Evolutionary conservation across 2,888 invertebrate species (phyloP).

Genomic region (Liodrosophila aerea): DNA sequence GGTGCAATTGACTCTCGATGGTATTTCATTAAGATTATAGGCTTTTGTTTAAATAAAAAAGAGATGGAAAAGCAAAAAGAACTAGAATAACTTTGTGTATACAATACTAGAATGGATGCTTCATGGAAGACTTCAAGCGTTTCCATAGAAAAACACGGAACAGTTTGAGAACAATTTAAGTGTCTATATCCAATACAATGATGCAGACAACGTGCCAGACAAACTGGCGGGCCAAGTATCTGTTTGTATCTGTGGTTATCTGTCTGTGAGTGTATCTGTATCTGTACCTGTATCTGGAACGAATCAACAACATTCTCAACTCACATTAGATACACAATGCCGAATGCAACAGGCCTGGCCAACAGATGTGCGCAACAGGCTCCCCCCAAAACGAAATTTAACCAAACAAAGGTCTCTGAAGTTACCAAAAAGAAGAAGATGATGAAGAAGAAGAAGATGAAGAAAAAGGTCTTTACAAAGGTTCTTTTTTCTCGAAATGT

Average conservation of each 20-base stretch:
- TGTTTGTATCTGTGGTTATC: constrained; percentile 32
- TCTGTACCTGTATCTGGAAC: constrained; percentile 50
- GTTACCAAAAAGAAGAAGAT: neutral
- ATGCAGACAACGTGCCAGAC: constrained; percentile 56
- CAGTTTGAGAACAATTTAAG: constrained; percentile 19
- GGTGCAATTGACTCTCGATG: constrained; percentile 31
- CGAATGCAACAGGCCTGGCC: constrained; percentile 53
- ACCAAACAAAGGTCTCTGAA: constrained; percentile 7
- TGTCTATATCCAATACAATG: constrained; percentile 24
- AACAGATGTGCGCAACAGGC: constrained; percentile 70
- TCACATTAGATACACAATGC: constrained; percentile 52
- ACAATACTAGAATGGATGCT: constrained; percentile 41
- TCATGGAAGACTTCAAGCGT: constrained; percentile 52
- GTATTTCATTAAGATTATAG: constrained; percentile 41
- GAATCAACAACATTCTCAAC: constrained; percentile 51
- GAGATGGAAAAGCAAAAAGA: constrained; percentile 5
- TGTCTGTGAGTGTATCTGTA: constrained; percentile 29
- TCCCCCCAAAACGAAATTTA: constrained; percentile 18
- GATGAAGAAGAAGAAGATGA: neutral
- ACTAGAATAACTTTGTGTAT: constrained; percentile 25
- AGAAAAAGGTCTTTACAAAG: constrained; percentile 35
- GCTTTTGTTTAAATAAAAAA: constrained; percentile 22
- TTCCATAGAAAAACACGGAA: constrained; percentile 44
- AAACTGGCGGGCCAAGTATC: constrained; percentile 54
- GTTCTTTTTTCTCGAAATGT: constrained; percentile 54